phyloP scores from a whole-genome alignment of 2,113 vertebrate species.

The Himantopus leucocephalus region DNA sequence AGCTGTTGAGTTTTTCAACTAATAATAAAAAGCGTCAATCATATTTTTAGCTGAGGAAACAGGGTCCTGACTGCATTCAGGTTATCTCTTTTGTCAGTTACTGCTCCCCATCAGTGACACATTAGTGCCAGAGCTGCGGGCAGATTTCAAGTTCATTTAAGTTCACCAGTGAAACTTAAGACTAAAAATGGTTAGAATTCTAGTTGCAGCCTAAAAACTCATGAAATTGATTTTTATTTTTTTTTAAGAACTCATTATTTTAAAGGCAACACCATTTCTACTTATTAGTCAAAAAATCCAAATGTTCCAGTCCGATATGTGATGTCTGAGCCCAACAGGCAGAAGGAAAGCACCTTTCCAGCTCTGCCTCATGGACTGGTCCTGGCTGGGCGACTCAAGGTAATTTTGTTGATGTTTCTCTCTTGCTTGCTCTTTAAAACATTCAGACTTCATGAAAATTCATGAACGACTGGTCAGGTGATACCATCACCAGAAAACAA shows the following conservation, averaged over 20 bases:
- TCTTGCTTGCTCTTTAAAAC: not conserved
- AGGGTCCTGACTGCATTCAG: not conserved
- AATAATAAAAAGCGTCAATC: conserved; percentile 5
- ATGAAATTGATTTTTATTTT: not conserved
- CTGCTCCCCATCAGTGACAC: not conserved
- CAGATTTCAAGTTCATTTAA: conserved; percentile 35
- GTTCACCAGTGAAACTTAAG: not conserved
- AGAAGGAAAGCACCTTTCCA: not conserved
- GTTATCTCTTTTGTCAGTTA: conserved; percentile 21
- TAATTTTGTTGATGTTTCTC: not conserved
- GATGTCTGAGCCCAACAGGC: not conserved
- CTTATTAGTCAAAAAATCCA: not conserved
- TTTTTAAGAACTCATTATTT: not conserved
- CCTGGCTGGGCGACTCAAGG: not conserved
- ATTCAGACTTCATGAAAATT: not conserved
- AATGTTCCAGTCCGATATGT: not conserved
- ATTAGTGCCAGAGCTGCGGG: not conserved
- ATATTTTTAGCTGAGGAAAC: conserved; percentile 17
- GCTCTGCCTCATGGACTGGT: not conserved
- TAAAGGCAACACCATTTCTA: not conserved
- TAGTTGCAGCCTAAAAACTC: not conserved
- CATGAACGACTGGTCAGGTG: not conserved
- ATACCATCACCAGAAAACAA: not conserved
- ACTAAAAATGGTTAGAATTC: not conserved
- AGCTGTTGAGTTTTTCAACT: conserved; percentile 6